Base-by-base conservation (phyloP, 37 sponge, comb jelly and placozoan species). In the Cliona cf. orientalis region DNA sequence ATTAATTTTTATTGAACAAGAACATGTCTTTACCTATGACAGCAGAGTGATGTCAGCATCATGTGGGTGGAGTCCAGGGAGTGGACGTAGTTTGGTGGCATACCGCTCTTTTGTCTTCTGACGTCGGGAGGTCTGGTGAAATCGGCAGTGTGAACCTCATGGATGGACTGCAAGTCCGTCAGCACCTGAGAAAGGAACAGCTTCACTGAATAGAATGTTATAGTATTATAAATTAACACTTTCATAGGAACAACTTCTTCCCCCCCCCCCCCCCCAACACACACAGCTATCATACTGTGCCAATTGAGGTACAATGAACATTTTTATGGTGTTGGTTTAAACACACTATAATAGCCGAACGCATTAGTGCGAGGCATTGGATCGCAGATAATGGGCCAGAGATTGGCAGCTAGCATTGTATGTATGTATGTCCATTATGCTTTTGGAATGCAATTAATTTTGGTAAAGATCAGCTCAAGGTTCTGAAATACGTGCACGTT, bases 61-160 rank as follows among this genome's bases (percentile, higher is more conserved):
- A 99, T 99, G 85, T 99, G 99, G 7, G 95, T 91, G 43, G 99
- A 96, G 71, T 99, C 99, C 42, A 97, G 82, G 29, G 97, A 96
- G 85, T 99, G 99, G n/a, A 99, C 81, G 76, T 90, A 99, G 83
- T 99, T 99, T 41, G 99, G 99, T 38, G 99, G 97, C 69, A 99
- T 95, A 2, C 86, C 99, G 42, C 46, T 94, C 58, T 82, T 89
- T 56, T 99, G 99, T 73, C 90, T 94, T 40, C 63, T 71, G 46
- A 43, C 63, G 34, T 91, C 84, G 22, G 96, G 96, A 25, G 83
- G 87, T 1, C 43, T 4, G 40, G 77, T 53, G 44, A 56, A 23
- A 40, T 91, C 86, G 5, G 62, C 26, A 0, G 12, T 26, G 7
- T n/a, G 46, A 23, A 38, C 49, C 31, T 55, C 29, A 2, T 22